phyloP scores from a whole-genome alignment of 2,797 vertebrate species.

The Scolopax bukidnonensis region DNA sequence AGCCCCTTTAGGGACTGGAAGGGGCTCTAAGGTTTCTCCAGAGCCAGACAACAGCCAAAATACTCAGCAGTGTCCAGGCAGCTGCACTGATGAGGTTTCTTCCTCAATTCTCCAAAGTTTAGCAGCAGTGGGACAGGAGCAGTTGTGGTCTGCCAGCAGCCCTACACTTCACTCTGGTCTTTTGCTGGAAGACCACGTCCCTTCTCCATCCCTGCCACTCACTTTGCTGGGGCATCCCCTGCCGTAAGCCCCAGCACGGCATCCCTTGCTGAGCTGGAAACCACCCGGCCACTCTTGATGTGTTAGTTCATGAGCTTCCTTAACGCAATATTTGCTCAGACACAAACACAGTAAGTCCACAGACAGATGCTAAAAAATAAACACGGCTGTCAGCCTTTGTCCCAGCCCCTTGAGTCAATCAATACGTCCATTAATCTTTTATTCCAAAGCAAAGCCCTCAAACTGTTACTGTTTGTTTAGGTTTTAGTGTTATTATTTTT shows the following conservation, averaged over 20 bases:
- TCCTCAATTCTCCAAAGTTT: neutral
- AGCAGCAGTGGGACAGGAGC: neutral
- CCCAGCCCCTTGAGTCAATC: constrained; percentile 43
- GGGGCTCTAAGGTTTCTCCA: neutral
- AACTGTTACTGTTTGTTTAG: neutral
- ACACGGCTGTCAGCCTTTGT: constrained; percentile 39
- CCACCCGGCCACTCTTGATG: neutral
- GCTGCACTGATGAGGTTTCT: neutral
- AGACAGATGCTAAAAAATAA: constrained; percentile 43
- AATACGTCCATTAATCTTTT: constrained; percentile 7
- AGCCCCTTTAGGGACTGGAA: neutral
- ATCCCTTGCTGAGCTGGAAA: neutral
- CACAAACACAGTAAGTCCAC: neutral
- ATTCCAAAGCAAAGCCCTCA: constrained; percentile 42
- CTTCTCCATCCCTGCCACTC: neutral
- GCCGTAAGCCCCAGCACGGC: rapidly evolving
- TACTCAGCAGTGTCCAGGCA: neutral
- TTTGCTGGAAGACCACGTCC: neutral
- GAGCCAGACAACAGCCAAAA: neutral
- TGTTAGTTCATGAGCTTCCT: constrained; percentile 17
- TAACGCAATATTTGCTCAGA: constrained; percentile 36
- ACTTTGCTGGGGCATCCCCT: neutral
- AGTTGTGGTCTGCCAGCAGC: neutral
- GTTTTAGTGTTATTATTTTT: neutral
- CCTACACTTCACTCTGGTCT: neutral